Base-by-base conservation (phyloP, 2,113 vertebrate species). In the Nipponia nippon region DNA sequence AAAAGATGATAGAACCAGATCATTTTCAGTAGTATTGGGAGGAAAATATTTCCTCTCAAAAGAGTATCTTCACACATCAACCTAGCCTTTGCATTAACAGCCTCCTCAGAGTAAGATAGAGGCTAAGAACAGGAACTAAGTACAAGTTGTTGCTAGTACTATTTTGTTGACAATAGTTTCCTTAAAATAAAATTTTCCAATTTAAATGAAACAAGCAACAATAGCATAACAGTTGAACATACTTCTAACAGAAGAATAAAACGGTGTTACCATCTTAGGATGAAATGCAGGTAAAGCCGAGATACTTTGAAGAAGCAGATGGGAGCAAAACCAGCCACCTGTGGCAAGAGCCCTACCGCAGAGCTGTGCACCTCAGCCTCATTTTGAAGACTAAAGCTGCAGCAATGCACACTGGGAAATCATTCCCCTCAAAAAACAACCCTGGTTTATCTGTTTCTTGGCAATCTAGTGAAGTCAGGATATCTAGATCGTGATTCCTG, bases 301-400 rank as follows among this genome's bases (percentile, higher is more conserved):
- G 23, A 22, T 1, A 10, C 46, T 71, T 14, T n/a, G 53, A 55
- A 70, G 34, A 13, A 55, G n/a, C 3, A 61, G 34, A 49, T 14
- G 40, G 42, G 25, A 59, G 58, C 40, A 66, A 71, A 80, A 11
- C 8, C 47, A 78, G n/a, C 2, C 22, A 27, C 5, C 4, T 17
- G n/a, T 11, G 17, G 40, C 16, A 42, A 32, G 27, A 69, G 44
- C 46, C 58, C 34, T 6, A 6, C 7, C 0, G 0, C 3, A 13
- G 38, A n/a, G 42, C 27, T 10, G 23, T 5, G 47, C 5, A 29
- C 25, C 38, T 47, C 79, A 17, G 44, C 18, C 30, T 16, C 15
- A 2, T 9, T 47, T 7, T 5, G 7, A 50, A 50, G 44, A 50
- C 34, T 5, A 32, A 70, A 70, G 27, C 55, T 58, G 36, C 47